Evolutionary conservation across 2,113 vertebrate species (phyloP).

Genomic region (Ascaphus truei): DNA sequence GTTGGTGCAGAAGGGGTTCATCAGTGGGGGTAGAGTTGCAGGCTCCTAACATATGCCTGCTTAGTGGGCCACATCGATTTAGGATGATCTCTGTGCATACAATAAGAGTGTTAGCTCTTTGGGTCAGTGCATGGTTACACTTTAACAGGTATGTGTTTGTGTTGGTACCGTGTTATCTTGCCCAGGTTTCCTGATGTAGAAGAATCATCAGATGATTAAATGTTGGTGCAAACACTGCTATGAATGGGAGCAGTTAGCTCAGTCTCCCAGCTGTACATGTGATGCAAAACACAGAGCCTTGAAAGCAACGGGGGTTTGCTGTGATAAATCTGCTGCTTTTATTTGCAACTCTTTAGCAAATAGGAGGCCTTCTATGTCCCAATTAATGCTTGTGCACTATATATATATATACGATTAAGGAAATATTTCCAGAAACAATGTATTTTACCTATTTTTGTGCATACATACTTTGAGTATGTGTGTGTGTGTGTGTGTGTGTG

Average conservation of each 20-base stretch:
- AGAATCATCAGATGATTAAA: conserved; percentile 30
- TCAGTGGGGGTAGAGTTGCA: too few species aligned
- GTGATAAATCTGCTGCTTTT: conserved; percentile 7
- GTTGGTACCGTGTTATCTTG: not conserved
- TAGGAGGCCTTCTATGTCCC: not conserved
- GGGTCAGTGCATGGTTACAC: not conserved
- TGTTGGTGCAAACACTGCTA: conserved; percentile 5
- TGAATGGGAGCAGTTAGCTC: conserved; percentile 27
- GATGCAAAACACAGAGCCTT: not conserved
- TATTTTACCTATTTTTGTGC: too few species aligned
- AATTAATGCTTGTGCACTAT: too few species aligned
- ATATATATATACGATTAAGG: too few species aligned
- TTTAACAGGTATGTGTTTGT: not conserved
- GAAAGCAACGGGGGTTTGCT: not conserved
- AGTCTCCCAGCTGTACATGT: conserved; percentile 17
- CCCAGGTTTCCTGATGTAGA: conserved; percentile 17
- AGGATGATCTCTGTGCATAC: too few species aligned
- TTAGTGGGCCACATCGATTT: too few species aligned
- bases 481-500: too few species aligned
- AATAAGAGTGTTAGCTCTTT: not conserved
- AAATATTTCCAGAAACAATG: too few species aligned
- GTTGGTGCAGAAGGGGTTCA: too few species aligned
- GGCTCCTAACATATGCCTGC: too few species aligned
- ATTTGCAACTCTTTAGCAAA: not conserved
- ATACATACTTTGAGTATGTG: too few species aligned